These are phyloP conservation scores for Physeter macrocephalus DNA, from an alignment of 2,113 vertebrate genomes.

Conservation along the genomic window DNA sequence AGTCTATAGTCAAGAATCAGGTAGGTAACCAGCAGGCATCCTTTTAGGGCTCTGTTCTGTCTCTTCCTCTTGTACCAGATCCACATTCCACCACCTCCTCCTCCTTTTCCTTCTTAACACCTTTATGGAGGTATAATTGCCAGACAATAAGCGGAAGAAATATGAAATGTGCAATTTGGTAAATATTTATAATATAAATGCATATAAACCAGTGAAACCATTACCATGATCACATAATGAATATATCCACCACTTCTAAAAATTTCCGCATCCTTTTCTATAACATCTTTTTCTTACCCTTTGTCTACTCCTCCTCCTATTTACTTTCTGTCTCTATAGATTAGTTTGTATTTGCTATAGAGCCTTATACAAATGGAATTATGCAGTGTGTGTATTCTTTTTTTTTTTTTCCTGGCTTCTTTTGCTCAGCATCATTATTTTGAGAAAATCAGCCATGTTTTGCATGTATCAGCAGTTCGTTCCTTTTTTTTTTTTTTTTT, in stretches of 20 bases:
- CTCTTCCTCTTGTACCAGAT: background rate
- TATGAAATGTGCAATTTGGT: background rate
- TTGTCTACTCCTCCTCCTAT: background rate
- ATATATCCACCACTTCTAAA: background rate
- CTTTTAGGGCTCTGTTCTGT: background rate
- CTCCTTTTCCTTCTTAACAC: background rate
- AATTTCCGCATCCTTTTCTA: background rate
- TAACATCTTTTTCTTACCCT: background rate
- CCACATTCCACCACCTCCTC: background rate
- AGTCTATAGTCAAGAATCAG: background rate
- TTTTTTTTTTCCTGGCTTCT: background rate
- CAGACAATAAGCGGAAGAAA: background rate
- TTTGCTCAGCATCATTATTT: background rate
- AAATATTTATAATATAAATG: background rate
- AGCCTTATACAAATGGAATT: background rate
- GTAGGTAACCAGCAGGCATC: background rate
- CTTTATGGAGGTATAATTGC: background rate
- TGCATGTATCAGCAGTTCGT: background rate
- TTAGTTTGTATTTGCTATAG: background rate
- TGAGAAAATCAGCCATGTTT: background rate
- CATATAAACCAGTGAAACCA: background rate
- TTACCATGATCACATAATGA: background rate
- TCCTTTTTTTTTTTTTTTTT: too few species aligned
- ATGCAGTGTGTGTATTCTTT: background rate
- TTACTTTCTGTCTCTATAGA: background rate